Evolutionary conservation across 2,888 invertebrate species (phyloP).

Genomic region (Stenodera caucasica): DNA sequence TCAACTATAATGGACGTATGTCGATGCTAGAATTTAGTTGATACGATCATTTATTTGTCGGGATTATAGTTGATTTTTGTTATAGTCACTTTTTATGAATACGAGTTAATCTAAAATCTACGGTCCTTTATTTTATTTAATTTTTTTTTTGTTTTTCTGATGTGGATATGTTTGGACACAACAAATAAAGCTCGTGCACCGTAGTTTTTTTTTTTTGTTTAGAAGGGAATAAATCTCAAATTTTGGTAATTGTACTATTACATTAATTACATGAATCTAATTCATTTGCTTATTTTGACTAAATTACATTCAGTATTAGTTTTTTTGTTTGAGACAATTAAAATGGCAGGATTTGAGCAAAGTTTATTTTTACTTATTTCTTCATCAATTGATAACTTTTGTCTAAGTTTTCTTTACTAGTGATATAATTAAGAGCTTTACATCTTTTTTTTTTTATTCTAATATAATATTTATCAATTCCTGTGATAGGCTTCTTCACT

Average conservation of each 20-base stretch:
- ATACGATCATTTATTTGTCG: too few relatives aligned
- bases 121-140: neutral
- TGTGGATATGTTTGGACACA: neutral
- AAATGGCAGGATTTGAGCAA: slow-evolving; percentile 2
- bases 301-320: too few relatives aligned
- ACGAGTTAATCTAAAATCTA: neutral
- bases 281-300: too few relatives aligned
- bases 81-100: neutral
- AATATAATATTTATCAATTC: slow-evolving; percentile 47
- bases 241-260: too few relatives aligned
- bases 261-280: neutral
- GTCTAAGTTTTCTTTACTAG: slow-evolving; percentile 21
- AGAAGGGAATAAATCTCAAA: neutral
- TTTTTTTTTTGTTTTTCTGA: neutral
- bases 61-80: too few relatives aligned
- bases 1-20: neutral
- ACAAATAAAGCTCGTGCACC: slow-evolving; percentile 21
- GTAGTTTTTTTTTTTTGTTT: slow-evolving; percentile 17
- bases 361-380: slow-evolving; percentile 11
- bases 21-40: too few relatives aligned
- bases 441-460: too few relatives aligned
- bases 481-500: slow-evolving; percentile 44
- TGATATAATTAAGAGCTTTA: slow-evolving; percentile 17
- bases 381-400: slow-evolving; percentile 22
- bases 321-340: too few relatives aligned